Evolutionary conservation across 2,113 vertebrate genomes (phyloP).

Genomic region (Zosterops japonicus): DNA sequence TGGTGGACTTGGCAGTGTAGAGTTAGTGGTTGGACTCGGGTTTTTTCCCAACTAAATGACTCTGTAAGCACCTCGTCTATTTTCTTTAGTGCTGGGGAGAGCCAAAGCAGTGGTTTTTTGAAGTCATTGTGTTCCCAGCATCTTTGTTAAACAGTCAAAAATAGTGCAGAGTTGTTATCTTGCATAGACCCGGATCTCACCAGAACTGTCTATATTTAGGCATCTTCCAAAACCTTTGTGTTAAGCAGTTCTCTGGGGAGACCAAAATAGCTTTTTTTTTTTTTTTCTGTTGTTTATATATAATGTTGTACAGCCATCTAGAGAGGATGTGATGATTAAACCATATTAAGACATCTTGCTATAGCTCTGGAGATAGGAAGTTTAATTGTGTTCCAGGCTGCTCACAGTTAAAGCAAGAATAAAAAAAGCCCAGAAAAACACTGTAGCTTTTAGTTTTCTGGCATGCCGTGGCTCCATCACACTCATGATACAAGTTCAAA

Average conservation of each 20-base stretch:
- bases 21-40: background rate
- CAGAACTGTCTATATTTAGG: conserved; percentile 62
- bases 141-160: conserved; percentile 16
- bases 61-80: background rate
- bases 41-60: background rate
- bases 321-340: conserved; percentile 42
- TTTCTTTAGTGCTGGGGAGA: conserved; percentile 31
- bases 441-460: background rate
- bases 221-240: conserved; percentile 55
- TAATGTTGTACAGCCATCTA: background rate
- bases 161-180: conserved; percentile 48
- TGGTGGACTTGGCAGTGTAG: background rate
- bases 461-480: background rate
- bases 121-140: conserved; percentile 14
- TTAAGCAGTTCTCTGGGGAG: background rate
- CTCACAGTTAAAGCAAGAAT: background rate
- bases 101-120: background rate
- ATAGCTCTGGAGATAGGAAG: background rate
- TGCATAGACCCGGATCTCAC: background rate
- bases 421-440: background rate
- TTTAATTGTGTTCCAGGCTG: background rate
- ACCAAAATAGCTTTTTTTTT: background rate
- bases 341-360: conserved; percentile 63
- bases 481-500: background rate
- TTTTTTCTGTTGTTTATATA: background rate